Base-by-base conservation (phyloP, 2,113 vertebrate genomes). In the Melanostigma gelatinosum region DNA sequence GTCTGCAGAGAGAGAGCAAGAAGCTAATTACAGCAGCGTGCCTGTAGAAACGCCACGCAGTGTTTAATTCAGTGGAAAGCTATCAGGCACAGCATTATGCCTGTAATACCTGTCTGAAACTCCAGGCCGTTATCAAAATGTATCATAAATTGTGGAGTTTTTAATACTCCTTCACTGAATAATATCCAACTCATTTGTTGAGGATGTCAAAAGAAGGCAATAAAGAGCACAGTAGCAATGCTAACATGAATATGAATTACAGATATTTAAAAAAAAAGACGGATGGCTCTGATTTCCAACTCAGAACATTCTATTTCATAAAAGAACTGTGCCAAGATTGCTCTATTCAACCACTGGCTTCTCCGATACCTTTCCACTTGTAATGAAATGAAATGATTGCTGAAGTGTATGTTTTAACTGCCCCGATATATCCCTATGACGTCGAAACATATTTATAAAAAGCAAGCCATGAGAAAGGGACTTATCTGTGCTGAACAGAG, bases 11-110 rank as follows among this genome's bases (percentile, higher is more conserved):
- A 82, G 62, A 80, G 44, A 65, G 52, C 50, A 55, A n/a, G 62
- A 40, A 75, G 75, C 60, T 44, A 87, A 89, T 88, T 61, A 80
- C 72, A 82, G 52, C 44, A 46, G 6, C 1, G 60, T 3, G 81
- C 70, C 76, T 52, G 75, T 46, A 46, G 72, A 92, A 86, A 84
- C 52, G 77, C 50, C 46, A 2, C 32, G 83, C 64, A 16, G n/a
- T 20, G 78, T 80, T 87, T 68, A 78, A 85, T 86, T 74, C 57
- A 62, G 50, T 64, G 29, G 16, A 77, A 80, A 73, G 72, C 36
- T 48, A 68, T 40, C 55, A 71, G 50, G 16, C 42, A 62, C 46
- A 70, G n/a, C 52, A 32, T 62, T 63, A 66, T 22, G 36, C 27
- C 55, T 77, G 20, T 46, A 15, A 74, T 4, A 82, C 66, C 72